Evolutionary conservation across 2,113 vertebrate species (phyloP), one percentile per base, ranked within the genome.

Genomic region (Hiodon tergisus): DNA sequence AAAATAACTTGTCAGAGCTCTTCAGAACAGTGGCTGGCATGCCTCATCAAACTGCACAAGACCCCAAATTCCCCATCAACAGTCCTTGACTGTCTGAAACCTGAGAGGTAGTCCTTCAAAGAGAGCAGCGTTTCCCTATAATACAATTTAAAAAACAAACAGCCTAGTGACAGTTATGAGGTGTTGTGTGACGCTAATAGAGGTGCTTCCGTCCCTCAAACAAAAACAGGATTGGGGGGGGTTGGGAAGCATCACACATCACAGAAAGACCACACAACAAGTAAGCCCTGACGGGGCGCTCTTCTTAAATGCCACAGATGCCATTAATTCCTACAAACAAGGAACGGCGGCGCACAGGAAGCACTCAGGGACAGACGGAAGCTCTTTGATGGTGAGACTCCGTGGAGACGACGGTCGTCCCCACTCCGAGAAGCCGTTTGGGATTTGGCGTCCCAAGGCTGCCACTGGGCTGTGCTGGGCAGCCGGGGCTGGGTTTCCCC

Each of bases 211-310:
- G 31, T 31, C 31, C 31, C 31, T 31, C 31, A 31, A 31, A 31
- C 31, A 31, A 31, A 31, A 31, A 31, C 31, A 31, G 31, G 31
- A 31, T 2, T 0, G 31, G 31, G 31, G 31, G 31, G 31, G 31
- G 31, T n/a, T n/a, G n/a, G 60, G 46, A 51, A 74, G 73, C 16
- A n/a, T 5, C 75, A 69, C 78, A 67, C 67, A 46, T 72, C 6
- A 72, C 63, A 9, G 48, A 4, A 6, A 4, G 86, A 89, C 89
- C 88, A 88, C 89, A 89, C 88, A 89, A 85, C 72, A 81, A 82
- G 85, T 67, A 57, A 71, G 67, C 73, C 66, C 75, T 73, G 53
- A 76, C 81, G 74, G 69, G 76, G 76, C 54, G 63, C 74, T 5
- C 79, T 81, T 31, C 76, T 77, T 84, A 84, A 88, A 89, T 85